These are phyloP conservation scores for Osmoderma eremita DNA, from an alignment of 2,888 invertebrate species.

Conservation along the genomic window DNA sequence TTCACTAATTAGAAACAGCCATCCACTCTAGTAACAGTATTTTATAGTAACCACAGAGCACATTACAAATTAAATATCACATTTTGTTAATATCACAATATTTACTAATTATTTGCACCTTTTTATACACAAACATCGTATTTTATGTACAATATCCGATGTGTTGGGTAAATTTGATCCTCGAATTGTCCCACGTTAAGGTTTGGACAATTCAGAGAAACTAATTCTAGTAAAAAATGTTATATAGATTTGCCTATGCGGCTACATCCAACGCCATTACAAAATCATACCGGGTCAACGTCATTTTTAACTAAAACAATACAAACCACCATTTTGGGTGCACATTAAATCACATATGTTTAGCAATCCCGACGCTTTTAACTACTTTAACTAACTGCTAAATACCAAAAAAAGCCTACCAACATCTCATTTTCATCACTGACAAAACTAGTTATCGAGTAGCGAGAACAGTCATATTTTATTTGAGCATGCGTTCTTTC, in stretches of 20 bases:
- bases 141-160: constrained; percentile 16
- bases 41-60: constrained; percentile 42
- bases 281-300: constrained; percentile 54
- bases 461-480: constrained; percentile 42
- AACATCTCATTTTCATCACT: constrained; percentile 42
- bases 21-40: constrained; percentile 40
- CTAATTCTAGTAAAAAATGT: constrained; percentile 15
- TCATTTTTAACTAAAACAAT: constrained; percentile 50
- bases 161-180: constrained; percentile 25
- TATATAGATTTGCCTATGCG: constrained; percentile 43
- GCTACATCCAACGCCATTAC: constrained; percentile 55
- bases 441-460: constrained; percentile 44
- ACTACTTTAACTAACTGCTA: constrained; percentile 39
- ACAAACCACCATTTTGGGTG: constrained; percentile 36
- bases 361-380: constrained; percentile 35
- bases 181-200: constrained; percentile 31
- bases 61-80: constrained; percentile 55
- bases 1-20: constrained; percentile 35
- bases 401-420: constrained; percentile 39
- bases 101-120: constrained; percentile 44
- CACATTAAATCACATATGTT: constrained; percentile 38
- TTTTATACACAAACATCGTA: constrained; percentile 31
- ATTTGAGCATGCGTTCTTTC: constrained; percentile 38
- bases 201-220: constrained; percentile 34
- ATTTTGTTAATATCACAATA: constrained; percentile 59